Conservation (phyloP, 2,797 vertebrate genomes). For the Prionace glauca region DNA sequence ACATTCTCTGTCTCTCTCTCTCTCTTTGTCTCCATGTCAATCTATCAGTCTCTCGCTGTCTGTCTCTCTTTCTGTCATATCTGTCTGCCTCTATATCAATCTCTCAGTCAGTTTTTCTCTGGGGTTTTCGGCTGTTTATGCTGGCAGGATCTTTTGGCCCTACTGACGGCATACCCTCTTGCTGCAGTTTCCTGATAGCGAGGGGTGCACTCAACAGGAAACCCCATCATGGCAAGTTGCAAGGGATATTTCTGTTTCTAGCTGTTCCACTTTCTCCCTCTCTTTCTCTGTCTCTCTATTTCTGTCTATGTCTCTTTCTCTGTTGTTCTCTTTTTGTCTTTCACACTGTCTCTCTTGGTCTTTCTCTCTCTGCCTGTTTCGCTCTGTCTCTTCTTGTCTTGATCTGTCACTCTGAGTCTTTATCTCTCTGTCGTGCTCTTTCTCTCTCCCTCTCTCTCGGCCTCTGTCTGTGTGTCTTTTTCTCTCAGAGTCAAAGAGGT, state of each 20-base stretch:
- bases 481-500: no score
- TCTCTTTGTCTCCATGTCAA: constrained; percentile 30
- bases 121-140: no score
- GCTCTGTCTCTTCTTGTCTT: no score
- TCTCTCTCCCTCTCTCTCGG: no score
- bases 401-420: no score
- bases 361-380: not conserved
- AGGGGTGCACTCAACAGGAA: no score
- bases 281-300: constrained; percentile 25
- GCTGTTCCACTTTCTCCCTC: not conserved
- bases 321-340: not conserved
- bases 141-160: no score
- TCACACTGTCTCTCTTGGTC: not conserved
- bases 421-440: no score
- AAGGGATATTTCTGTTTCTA: not conserved
- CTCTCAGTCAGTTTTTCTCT: constrained; percentile 7
- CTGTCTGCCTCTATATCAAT: constrained; percentile 27
- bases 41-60: not conserved
- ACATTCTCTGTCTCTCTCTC: not conserved
- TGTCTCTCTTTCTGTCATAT: not conserved
- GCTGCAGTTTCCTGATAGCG: no score
- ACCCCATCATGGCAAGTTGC: no score
- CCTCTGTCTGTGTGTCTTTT: no score
- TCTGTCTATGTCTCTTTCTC: not conserved
- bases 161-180: no score